A percentile compares a stretch with the other conserved stretches of the same genome.
Evolutionary conservation across 2,113 vertebrate genomes (phyloP).

Genomic region (Pedetes capensis): DNA sequence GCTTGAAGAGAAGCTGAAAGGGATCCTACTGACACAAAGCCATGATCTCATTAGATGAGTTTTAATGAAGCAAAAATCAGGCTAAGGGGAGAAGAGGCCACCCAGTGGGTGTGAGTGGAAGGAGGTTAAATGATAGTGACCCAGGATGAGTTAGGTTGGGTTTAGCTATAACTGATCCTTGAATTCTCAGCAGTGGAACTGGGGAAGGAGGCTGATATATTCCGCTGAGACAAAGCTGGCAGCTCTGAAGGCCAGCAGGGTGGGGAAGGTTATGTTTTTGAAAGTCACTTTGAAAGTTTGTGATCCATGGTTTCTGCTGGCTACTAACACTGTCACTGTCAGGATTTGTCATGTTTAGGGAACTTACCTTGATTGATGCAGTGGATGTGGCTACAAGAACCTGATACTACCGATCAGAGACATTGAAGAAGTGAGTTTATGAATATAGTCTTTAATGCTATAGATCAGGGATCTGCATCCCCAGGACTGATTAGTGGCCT

Average conservation of each 20-base stretch:
- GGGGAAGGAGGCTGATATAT: neutral
- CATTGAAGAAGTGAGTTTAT: slow-evolving; percentile 48
- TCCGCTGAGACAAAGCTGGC: slow-evolving; percentile 59
- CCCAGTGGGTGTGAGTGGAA: neutral
- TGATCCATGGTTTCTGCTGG: slow-evolving; percentile 74
- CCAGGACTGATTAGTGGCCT: too few species aligned
- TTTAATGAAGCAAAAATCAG: neutral
- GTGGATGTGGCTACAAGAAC: slow-evolving; percentile 53
- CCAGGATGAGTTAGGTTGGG: neutral
- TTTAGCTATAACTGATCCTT: slow-evolving; percentile 59
- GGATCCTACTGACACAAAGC: neutral
- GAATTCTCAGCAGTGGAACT: neutral
- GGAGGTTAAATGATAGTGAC: neutral
- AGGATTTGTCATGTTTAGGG: slow-evolving; percentile 68
- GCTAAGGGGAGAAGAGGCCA: neutral
- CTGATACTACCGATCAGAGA: slow-evolving; percentile 54
- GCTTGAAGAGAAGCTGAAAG: neutral
- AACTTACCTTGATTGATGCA: slow-evolving; percentile 74
- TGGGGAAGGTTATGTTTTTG: slow-evolving; percentile 62
- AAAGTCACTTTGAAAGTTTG: slow-evolving; percentile 78
- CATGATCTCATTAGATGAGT: neutral
- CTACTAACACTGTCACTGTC: slow-evolving; percentile 73
- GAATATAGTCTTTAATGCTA: neutral
- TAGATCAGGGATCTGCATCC: too few species aligned
- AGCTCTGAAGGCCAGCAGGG: slow-evolving; percentile 60